Evolutionary conservation across 53 echinoderm and acorn worm species (phyloP).

Genomic region (Actinopyga echinites): DNA sequence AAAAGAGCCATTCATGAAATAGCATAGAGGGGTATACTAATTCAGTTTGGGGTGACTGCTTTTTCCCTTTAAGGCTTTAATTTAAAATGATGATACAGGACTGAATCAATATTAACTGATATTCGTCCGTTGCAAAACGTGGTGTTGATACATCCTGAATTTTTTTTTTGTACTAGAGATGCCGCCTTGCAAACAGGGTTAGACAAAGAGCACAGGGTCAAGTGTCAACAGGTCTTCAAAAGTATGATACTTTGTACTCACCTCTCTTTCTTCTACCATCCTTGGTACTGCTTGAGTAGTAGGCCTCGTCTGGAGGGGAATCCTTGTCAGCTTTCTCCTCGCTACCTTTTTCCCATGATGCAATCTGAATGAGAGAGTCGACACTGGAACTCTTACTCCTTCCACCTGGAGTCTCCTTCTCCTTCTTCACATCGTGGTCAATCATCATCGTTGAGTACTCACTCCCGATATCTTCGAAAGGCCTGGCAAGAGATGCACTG

Average conservation of each 20-base stretch:
- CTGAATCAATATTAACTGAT: too few species aligned
- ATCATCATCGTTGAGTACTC: constrained; percentile 68
- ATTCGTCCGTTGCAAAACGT: too few species aligned
- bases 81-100: too few species aligned
- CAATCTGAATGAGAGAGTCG: constrained; percentile 20
- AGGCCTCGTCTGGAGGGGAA: not conserved
- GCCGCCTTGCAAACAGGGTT: too few species aligned
- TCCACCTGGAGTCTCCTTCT: constrained; percentile 47
- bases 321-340: constrained; percentile 37
- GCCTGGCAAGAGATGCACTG: constrained; percentile 67
- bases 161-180: too few species aligned
- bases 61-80: too few species aligned
- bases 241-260: not conserved
- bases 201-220: too few species aligned
- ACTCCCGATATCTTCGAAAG: constrained; percentile 85
- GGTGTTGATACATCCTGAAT: too few species aligned
- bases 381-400: constrained; percentile 50
- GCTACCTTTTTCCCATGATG: not conserved
- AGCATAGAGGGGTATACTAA: too few species aligned
- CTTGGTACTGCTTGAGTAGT: not conserved
- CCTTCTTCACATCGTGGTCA: constrained; percentile 65
- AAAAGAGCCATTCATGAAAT: too few species aligned
- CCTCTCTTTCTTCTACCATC: constrained; percentile 31
- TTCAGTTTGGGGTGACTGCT: too few species aligned
- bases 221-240: too few species aligned